Evolutionary conservation across 2,888 invertebrate genomes (phyloP), one percentile per base, ranked within the genome.

Genomic region (Dryobota labecula): DNA sequence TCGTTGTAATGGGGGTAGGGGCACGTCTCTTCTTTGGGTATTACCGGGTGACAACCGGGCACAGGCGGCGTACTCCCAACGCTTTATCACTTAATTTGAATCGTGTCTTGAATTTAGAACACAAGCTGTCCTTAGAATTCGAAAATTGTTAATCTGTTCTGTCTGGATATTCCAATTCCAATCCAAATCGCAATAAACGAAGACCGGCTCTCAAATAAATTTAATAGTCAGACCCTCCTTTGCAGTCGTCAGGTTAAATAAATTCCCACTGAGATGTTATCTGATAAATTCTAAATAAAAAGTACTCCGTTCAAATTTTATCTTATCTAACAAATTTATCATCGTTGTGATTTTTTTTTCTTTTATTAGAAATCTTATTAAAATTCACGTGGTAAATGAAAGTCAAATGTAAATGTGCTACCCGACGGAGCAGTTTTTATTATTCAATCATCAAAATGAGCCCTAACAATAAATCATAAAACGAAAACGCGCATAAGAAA

Each of bases 61-160:
- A 77, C 89, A 90, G 89, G 90, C 91, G 88, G 89, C 87, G 85
- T 87, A 87, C 87, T 89, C 87, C 85, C 87, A 90, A 89, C 93
- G 93, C 92, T 94, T 94, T 94, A 94, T 93, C 94, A 94, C 94
- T 94, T 94, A 94, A 94, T 94, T 94, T 93, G 93, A 94, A 93
- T 93, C 94, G 94, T 94, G 94, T 90, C 87, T 88, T 84, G 94
- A 94, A 94, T 94, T 90, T 88, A 81, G 87, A 92, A 89, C 87
- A 87, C 85, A 84, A 82, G 74, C 84, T 85, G 86, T 85, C 84
- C 86, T 87, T 85, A 82, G 85, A 89, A 88, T 88, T 88, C 81
- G 84, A 87, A 87, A 89, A 89, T 89, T 87, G 88, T 88, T 89
- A 87, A 89, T 90, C 85, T 87, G 84, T 84, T 84, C 87, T 85